phyloP scores from a whole-genome alignment of 2,113 vertebrate genomes.

The Miniopterus natalensis region DNA sequence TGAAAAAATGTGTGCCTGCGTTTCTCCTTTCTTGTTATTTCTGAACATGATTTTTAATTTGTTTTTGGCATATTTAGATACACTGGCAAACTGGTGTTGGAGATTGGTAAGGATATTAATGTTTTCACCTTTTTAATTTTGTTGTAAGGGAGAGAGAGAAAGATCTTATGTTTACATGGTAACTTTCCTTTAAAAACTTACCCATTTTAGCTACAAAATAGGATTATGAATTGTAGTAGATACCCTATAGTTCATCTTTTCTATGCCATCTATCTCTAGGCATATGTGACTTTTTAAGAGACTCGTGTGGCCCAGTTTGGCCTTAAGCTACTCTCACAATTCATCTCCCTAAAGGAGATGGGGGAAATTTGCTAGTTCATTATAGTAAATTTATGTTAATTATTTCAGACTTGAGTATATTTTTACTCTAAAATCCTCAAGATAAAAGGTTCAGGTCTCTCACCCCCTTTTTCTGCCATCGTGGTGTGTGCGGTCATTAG shows the following conservation, averaged over 20 bases:
- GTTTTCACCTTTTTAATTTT: background rate
- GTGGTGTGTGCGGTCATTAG: background rate
- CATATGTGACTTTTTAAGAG: background rate
- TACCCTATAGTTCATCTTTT: background rate
- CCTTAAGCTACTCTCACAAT: background rate
- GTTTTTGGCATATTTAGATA: background rate
- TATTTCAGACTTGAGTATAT: background rate
- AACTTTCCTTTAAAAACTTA: background rate
- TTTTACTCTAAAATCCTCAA: background rate
- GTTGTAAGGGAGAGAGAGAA: background rate
- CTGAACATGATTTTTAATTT: background rate
- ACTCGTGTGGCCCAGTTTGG: background rate
- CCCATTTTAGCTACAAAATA: background rate
- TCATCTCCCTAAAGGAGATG: background rate
- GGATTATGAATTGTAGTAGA: background rate
- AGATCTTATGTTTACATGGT: background rate
- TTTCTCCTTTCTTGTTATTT: slow-evolving; percentile 35
- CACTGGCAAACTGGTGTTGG: background rate
- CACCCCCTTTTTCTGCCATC: background rate
- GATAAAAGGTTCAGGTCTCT: background rate
- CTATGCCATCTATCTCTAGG: background rate
- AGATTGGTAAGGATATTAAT: background rate
- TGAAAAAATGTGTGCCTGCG: slow-evolving; percentile 54
- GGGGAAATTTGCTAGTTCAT: background rate
- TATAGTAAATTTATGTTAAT: background rate